Evolutionary conservation across 2,888 invertebrate species (phyloP).

Genomic region (Drosophila eohydei): DNA sequence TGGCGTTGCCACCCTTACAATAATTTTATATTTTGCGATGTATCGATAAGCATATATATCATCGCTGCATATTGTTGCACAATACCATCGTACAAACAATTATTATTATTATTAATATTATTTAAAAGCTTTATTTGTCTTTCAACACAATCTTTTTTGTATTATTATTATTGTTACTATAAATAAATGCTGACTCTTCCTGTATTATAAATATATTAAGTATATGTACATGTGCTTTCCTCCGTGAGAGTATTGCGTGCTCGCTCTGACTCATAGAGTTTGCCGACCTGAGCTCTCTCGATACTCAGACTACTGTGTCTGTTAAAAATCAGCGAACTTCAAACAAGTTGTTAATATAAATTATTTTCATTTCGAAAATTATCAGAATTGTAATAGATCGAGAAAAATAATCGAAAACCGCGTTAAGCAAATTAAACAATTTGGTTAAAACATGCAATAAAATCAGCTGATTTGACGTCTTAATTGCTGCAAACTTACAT

Average conservation of each 20-base stretch:
- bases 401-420: not conserved
- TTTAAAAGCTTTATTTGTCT: not conserved
- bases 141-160: not conserved
- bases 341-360: not conserved
- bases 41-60: constrained; percentile 14
- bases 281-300: constrained; percentile 23
- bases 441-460: not conserved
- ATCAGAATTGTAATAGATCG: not conserved
- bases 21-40: not conserved
- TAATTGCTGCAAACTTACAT: constrained; percentile 3
- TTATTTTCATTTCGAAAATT: not conserved
- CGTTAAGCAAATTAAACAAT: not conserved
- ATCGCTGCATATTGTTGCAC: not conserved
- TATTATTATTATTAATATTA: not conserved
- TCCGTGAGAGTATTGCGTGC: constrained; percentile 28
- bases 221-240: constrained; percentile 19
- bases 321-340: constrained; percentile 6
- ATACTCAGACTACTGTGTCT: constrained; percentile 34
- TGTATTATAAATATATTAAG: constrained; percentile 10
- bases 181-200: not conserved
- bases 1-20: constrained; percentile 18
- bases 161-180: not conserved
- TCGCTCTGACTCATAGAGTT: constrained; percentile 39
- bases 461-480: not conserved
- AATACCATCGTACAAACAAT: not conserved